A percentile compares a stretch with the other conserved stretches of the same genome.
phyloP scores from a whole-genome alignment of 2,888 invertebrate genomes.

The Danaus chrysippus region DNA sequence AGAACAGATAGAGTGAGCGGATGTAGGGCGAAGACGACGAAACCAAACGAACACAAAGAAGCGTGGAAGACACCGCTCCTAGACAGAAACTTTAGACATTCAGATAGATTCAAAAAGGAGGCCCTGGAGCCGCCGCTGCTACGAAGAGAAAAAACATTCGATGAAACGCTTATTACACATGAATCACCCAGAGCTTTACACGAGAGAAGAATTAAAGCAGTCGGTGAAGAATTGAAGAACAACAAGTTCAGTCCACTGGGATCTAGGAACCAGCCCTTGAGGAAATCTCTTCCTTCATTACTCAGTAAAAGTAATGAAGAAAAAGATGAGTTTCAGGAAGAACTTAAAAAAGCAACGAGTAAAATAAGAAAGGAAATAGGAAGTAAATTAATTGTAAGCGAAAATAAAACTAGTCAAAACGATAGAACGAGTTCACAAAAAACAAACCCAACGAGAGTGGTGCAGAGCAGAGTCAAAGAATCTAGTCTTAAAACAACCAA shows the following conservation, averaged over 20 bases:
- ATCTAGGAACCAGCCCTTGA: slow-evolving; percentile 62
- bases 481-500: slow-evolving; percentile 65
- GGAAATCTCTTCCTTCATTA: slow-evolving; percentile 78
- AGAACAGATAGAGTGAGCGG: slow-evolving; percentile 72
- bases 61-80: slow-evolving; percentile 71
- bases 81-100: slow-evolving; percentile 70
- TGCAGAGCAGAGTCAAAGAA: slow-evolving; percentile 70
- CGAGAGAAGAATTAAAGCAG: slow-evolving; percentile 55
- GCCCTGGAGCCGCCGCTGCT: slow-evolving; percentile 57
- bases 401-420: slow-evolving; percentile 72
- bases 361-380: slow-evolving; percentile 73
- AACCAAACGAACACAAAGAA: slow-evolving; percentile 64
- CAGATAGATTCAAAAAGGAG: slow-evolving; percentile 70
- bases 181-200: slow-evolving; percentile 58
- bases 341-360: slow-evolving; percentile 74
- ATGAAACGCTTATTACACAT: slow-evolving; percentile 61
- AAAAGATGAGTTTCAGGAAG: slow-evolving; percentile 77
- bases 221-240: slow-evolving; percentile 56
- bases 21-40: slow-evolving; percentile 70
- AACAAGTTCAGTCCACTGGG: slow-evolving; percentile 55
- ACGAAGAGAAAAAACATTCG: slow-evolving; percentile 75
- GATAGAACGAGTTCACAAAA: slow-evolving; percentile 54
- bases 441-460: slow-evolving; percentile 69
- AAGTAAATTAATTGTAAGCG: slow-evolving; percentile 68
- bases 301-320: slow-evolving; percentile 71